Conservation (phyloP, 2,888 invertebrate species). For the Rhabditophanes sp. region DNA sequence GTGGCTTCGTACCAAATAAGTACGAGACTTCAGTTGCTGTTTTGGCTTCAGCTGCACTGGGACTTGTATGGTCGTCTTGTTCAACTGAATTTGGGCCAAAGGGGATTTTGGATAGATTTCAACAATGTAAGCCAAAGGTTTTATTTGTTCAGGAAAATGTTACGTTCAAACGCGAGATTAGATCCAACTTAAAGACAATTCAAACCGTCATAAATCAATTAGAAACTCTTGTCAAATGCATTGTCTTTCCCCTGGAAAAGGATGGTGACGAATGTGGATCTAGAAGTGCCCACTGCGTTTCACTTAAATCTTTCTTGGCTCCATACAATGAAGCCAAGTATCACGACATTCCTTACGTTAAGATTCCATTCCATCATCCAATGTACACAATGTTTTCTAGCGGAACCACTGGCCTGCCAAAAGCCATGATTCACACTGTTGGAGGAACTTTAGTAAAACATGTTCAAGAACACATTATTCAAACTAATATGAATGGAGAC, state of each 20-base stretch:
- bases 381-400: constrained; percentile 52
- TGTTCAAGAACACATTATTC: constrained; percentile 51
- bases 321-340: no score
- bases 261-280: no score
- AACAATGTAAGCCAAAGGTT: constrained; percentile 48
- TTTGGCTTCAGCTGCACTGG: constrained; percentile 50
- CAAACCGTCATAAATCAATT: no score
- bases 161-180: no score
- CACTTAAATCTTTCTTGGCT: no score
- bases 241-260: no score
- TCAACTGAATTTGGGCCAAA: constrained; percentile 51
- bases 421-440: constrained; percentile 52
- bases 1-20: constrained; percentile 50
- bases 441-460: constrained; percentile 53
- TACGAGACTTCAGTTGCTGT: constrained; percentile 49
- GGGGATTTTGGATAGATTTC: constrained; percentile 38
- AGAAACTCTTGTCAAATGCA: no score
- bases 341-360: constrained; percentile 46
- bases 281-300: no score
- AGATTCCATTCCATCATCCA: constrained; percentile 52
- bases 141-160: no score
- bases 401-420: constrained; percentile 53
- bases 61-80: constrained; percentile 51
- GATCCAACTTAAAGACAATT: no score
- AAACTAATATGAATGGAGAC: constrained; percentile 47